Conservation (phyloP, 2,113 vertebrate genomes). For the Sebastes fasciatus region DNA sequence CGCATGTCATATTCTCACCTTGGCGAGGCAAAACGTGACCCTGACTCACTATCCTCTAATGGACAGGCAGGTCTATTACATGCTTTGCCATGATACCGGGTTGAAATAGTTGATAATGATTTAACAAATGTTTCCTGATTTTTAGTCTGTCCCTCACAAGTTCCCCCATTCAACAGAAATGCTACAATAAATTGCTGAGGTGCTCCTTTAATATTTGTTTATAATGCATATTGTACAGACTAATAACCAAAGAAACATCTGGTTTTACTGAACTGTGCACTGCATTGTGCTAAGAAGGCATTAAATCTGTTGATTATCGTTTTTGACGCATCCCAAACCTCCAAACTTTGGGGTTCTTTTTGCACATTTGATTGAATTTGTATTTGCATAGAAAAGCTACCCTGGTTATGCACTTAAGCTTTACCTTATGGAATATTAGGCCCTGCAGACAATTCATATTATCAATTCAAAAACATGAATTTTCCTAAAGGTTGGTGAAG, state of each 20-base stretch:
- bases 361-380: not conserved
- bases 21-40: no score
- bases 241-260: not conserved
- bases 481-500: not conserved
- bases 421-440: not conserved
- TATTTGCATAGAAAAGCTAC: not conserved
- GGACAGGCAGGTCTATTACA: no score
- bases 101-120: not conserved
- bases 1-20: no score
- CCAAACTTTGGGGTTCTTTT: not conserved
- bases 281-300: not conserved
- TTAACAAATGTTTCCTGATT: not conserved
- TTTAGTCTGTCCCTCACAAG: not conserved
- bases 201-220: not conserved
- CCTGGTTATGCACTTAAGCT: not conserved
- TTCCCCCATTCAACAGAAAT: not conserved
- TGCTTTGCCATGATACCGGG: no score
- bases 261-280: not conserved
- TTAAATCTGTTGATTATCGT: not conserved
- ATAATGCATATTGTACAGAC: not conserved
- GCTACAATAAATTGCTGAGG: not conserved
- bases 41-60: no score
- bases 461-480: not conserved
- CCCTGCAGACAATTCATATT: not conserved
- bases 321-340: not conserved